These are phyloP conservation scores for Macrobrachium nipponense DNA, from an alignment of 1,140 invertebrate genomes.

Conservation along the genomic window DNA sequence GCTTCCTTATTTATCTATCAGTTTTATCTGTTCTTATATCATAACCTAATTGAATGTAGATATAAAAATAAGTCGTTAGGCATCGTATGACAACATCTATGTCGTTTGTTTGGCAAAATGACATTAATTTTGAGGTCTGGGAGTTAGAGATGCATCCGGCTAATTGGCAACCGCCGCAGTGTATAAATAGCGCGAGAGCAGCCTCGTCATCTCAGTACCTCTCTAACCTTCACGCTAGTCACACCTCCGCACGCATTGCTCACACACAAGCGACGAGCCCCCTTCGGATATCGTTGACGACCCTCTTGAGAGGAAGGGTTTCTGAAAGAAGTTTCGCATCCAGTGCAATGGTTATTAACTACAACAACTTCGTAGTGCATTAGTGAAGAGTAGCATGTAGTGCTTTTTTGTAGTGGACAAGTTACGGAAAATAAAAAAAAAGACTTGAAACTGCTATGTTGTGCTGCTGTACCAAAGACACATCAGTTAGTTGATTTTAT, in stretches of 20 bases:
- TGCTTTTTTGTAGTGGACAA: constrained; percentile 34
- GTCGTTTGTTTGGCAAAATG: not conserved
- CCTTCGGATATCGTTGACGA: not conserved
- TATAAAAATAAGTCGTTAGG: too few relatives aligned
- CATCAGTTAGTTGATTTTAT: not conserved
- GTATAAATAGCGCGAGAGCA: constrained; percentile 20
- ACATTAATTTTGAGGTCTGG: not conserved
- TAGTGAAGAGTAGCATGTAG: constrained; percentile 50
- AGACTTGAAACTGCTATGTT: not conserved
- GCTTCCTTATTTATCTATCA: too few relatives aligned
- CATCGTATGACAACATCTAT: too few relatives aligned
- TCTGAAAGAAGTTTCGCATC: constrained; percentile 14
- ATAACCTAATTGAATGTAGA: too few relatives aligned
- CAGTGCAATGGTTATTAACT: constrained; percentile 45
- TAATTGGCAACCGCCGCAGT: not conserved
- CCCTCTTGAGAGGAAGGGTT: constrained; percentile 29
- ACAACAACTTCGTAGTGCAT: not conserved
- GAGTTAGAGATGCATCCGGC: not conserved
- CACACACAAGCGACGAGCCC: constrained; percentile 4
- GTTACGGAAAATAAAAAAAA: constrained; percentile 14
- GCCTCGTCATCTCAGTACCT: constrained; percentile 27
- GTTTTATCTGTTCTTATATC: too few relatives aligned
- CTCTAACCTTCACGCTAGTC: constrained; percentile 39
- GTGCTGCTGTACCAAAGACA: constrained; percentile 22
- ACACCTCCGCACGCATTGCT: constrained; percentile 6